Evolutionary conservation across 2,113 vertebrate species (phyloP), one percentile per base, ranked within the genome.

Genomic region (Orycteropus afer): DNA sequence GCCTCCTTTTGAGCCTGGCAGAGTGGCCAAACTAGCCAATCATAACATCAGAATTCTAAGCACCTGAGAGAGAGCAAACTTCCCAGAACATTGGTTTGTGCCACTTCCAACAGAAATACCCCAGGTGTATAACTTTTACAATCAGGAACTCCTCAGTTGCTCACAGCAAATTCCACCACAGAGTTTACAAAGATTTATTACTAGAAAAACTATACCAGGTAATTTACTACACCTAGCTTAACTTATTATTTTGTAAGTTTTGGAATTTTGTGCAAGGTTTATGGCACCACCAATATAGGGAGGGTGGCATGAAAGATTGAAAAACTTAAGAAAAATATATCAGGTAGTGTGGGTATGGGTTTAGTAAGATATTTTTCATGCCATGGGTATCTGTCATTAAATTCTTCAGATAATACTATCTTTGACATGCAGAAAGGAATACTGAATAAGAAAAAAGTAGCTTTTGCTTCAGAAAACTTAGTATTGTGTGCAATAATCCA

Each of bases 401-500:
- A 69, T 51, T 85, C 57, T 90, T n/a, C 7, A 93, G 93, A 82
- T 96, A 95, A 69, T 81, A 51, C 90, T 95, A 84, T 96, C 86
- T 95, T 57, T 67, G 78, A 49, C 40, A 69, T 84, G 51, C 71
- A 85, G 42, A 77, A 63, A 78, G 20, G 32, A 86, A 5, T 81
- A 90, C 17, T 34, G 47, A 93, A 94, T 86, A 67, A 93, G 45
- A 87, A 29, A 63, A 89, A 77, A 4, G 23, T 86, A 61, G 47
- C 34, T 67, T 95, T 69, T 80, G 53, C 74, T 97, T 74, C 63
- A 93, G 90, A 83, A 89, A 81, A 23, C 7, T 89, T 59, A 42
- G 27, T 85, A 59, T 47, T 96, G 83, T 76, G 74, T 94, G 40
- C 4, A 27, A 5, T 80, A 90, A 32, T 93, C 63, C 93, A 95